Conservation (phyloP, 2,888 invertebrate genomes). For the Linyphia triangularis region DNA sequence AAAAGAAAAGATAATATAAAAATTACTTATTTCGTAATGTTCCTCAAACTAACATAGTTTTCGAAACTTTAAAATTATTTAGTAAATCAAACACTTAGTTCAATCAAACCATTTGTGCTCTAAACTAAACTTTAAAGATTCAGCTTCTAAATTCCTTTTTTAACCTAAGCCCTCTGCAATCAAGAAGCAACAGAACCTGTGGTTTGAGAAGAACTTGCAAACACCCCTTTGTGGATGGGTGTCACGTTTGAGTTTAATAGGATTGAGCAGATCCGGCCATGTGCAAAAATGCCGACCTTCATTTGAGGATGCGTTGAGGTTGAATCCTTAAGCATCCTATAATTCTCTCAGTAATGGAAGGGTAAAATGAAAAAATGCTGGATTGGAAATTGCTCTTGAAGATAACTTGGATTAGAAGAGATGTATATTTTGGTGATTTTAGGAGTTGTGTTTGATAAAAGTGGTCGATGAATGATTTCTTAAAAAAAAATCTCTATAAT, state of each 20-base stretch:
- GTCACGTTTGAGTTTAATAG: constrained; percentile 52
- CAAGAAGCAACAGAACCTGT: constrained; percentile 47
- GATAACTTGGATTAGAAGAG: no score
- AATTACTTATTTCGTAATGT: no score
- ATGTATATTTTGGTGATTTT: no score
- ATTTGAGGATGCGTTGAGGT: neutral
- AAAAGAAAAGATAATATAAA: no score
- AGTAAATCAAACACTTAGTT: no score
- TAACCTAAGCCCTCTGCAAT: constrained; percentile 2
- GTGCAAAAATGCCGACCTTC: neutral
- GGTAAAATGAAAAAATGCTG: neutral
- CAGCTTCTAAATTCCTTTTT: neutral
- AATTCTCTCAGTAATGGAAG: neutral
- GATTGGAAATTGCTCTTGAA: no score
- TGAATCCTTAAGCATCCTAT: neutral
- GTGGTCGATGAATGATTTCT: no score
- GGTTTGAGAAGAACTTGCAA: constrained; percentile 24
- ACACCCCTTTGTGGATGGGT: constrained; percentile 12
- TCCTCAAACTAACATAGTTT: no score
- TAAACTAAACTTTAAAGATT: neutral
- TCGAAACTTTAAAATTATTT: no score
- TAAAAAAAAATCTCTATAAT: no score
- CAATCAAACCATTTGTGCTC: constrained; percentile 5
- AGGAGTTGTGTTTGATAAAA: no score
- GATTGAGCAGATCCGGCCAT: constrained; percentile 4